Percentiles rank a stretch among this genome's conserved stretches.
Conservation (phyloP, 2,797 vertebrate species). For the Micrastur ruficollis region DNA sequence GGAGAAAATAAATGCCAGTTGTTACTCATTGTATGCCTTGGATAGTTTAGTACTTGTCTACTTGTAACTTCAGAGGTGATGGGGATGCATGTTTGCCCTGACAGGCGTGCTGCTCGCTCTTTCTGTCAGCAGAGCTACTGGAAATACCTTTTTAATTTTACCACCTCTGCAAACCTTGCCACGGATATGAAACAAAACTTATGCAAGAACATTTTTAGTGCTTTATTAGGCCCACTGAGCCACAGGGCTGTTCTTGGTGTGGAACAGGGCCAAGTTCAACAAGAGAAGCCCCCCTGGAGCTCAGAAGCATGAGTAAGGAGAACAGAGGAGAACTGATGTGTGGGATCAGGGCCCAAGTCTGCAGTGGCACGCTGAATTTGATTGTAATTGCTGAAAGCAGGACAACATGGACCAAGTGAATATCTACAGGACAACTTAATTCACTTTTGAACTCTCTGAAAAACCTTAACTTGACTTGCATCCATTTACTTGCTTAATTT, state of each 20-base stretch:
- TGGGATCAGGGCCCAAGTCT: neutral
- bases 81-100: neutral
- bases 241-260: neutral
- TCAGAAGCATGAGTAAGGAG: neutral
- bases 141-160: neutral
- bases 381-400: neutral
- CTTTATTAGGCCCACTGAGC: neutral
- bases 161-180: neutral
- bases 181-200: neutral
- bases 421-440: neutral
- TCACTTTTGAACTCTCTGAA: neutral
- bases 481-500: constrained; percentile 25
- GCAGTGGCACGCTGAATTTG: neutral
- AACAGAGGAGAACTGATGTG: neutral
- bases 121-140: neutral
- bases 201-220: neutral
- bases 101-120: neutral
- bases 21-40: neutral
- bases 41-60: neutral
- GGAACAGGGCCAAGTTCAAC: neutral
- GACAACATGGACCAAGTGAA: neutral
- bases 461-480: neutral
- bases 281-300: neutral
- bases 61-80: neutral
- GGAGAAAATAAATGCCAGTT: neutral